Percentiles rank a stretch among this genome's conserved stretches.
These are phyloP conservation scores for Melanostoma scalare DNA, from an alignment of 2,888 invertebrate genomes.

Conservation along the genomic window DNA sequence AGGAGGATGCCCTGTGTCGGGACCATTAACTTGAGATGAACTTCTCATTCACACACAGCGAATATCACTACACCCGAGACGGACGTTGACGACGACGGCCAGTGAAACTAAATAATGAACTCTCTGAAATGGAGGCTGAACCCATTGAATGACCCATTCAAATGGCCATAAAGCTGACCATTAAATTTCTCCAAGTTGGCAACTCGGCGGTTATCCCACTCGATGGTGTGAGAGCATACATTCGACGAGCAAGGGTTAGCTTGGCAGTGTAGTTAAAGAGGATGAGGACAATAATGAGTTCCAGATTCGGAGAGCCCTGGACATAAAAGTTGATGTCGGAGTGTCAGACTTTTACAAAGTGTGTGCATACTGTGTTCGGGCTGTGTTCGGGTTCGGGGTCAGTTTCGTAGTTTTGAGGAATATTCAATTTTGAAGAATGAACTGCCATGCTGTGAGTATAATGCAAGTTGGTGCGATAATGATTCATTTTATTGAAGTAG, in stretches of 20 bases:
- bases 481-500: slow-evolving; percentile 66
- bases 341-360: neutral
- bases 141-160: slow-evolving; percentile 73
- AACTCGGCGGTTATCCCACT: slow-evolving; percentile 64
- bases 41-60: slow-evolving; percentile 50
- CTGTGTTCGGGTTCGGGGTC: slow-evolving; percentile 49
- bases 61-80: slow-evolving; percentile 9
- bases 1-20: slow-evolving; percentile 57
- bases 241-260: slow-evolving; percentile 42
- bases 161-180: slow-evolving; percentile 74
- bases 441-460: slow-evolving; percentile 62
- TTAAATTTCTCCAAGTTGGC: slow-evolving; percentile 70
- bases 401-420: slow-evolving; percentile 61
- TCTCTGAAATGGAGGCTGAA: slow-evolving; percentile 71
- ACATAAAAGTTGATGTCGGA: slow-evolving; percentile 60
- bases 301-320: slow-evolving; percentile 51
- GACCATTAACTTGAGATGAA: slow-evolving; percentile 69
- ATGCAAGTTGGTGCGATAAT: slow-evolving; percentile 68
- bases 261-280: slow-evolving; percentile 47
- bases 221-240: neutral
- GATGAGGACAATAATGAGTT: slow-evolving; percentile 60
- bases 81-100: slow-evolving; percentile 11
- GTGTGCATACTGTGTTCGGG: slow-evolving; percentile 16
- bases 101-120: slow-evolving; percentile 69
- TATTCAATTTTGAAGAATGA: slow-evolving; percentile 58